phyloP scores from a whole-genome alignment of 2,888 invertebrate genomes.

The Mylabris sibirica region DNA sequence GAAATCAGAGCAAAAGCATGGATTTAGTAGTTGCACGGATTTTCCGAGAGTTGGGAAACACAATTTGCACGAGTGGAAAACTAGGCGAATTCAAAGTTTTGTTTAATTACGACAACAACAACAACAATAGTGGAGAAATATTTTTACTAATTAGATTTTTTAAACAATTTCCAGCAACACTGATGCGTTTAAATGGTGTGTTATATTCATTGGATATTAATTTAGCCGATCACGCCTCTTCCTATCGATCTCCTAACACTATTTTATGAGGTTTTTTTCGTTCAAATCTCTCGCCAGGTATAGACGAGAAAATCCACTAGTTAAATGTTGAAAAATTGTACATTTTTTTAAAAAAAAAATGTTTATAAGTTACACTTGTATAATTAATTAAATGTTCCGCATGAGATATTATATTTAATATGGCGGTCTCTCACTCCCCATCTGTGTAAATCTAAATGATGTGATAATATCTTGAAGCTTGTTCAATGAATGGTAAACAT shows the following conservation, averaged over 20 bases:
- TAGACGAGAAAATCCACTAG: not conserved
- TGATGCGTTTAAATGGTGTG: not conserved
- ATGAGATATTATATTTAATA: not conserved
- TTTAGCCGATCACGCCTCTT: not conserved
- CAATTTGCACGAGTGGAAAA: slow-evolving; percentile 3
- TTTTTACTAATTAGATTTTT: not conserved
- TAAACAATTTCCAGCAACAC: not conserved
- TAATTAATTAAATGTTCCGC: not conserved
- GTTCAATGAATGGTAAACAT: slow-evolving; percentile 3
- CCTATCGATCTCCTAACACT: not conserved
- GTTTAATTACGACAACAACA: not conserved
- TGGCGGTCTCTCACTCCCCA: not conserved
- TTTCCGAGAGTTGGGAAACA: not conserved
- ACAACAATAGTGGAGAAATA: not conserved
- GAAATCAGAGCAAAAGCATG: slow-evolving; percentile 22
- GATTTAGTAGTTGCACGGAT: slow-evolving; percentile 18
- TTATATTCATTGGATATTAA: not conserved
- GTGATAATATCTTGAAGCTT: slow-evolving; percentile 1
- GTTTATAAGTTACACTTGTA: not conserved
- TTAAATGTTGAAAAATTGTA: not conserved
- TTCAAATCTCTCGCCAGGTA: not conserved
- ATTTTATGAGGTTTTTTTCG: not conserved
- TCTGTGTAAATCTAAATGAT: not conserved
- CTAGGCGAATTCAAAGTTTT: not conserved
- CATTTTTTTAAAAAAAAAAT: not conserved